These are phyloP conservation scores for Pseudococcus jackbeardsleyi DNA, from an alignment of 2,888 invertebrate species.

Conservation along the genomic window DNA sequence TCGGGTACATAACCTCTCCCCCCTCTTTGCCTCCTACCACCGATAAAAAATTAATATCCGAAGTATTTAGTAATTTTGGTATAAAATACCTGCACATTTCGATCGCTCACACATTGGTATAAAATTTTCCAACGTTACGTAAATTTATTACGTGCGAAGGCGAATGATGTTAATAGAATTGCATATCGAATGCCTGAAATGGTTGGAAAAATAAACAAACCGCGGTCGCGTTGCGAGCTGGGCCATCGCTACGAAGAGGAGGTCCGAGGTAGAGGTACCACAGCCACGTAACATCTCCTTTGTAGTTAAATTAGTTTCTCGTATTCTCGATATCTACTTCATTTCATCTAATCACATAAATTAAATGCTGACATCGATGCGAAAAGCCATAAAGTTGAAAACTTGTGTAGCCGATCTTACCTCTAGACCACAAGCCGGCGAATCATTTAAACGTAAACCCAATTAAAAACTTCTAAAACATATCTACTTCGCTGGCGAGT, in stretches of 20 bases:
- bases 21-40: too few species aligned
- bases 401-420: slow-evolving; percentile 30
- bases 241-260: too few species aligned
- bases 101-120: too few species aligned
- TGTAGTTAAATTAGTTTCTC: slow-evolving; percentile 38
- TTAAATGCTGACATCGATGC: slow-evolving; percentile 48
- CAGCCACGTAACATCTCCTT: not conserved
- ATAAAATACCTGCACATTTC: too few species aligned
- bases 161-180: slow-evolving; percentile 22
- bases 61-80: too few species aligned
- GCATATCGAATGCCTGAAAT: not conserved
- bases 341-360: slow-evolving; percentile 45
- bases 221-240: too few species aligned
- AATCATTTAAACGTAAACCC: slow-evolving; percentile 50
- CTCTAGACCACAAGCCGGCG: slow-evolving; percentile 19
- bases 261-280: too few species aligned
- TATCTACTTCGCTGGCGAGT: not conserved
- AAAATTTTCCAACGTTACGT: too few species aligned
- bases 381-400: slow-evolving; percentile 39
- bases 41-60: too few species aligned
- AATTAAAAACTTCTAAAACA: slow-evolving; percentile 49
- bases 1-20: too few species aligned
- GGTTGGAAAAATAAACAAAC: not conserved
- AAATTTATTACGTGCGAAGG: not conserved
- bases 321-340: slow-evolving; percentile 41